phyloP scores from a whole-genome alignment of 1,140 invertebrate genomes.

The Berghia stephanieae region DNA sequence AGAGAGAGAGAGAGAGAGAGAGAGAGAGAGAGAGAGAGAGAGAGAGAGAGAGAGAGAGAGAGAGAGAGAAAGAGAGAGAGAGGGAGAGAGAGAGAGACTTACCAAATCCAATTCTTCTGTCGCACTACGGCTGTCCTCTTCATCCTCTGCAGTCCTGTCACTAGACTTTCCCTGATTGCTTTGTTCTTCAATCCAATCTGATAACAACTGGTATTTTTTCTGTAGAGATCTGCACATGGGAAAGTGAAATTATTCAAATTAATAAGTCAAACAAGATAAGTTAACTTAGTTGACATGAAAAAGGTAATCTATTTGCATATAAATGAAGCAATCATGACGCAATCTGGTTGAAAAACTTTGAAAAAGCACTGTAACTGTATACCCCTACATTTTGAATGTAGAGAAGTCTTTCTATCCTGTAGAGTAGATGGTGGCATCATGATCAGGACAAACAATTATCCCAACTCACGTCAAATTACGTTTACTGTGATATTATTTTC shows the following conservation, averaged over 20 bases:
- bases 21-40: slow-evolving; percentile 10
- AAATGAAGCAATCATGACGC: too few relatives aligned
- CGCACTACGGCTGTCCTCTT: slow-evolving; percentile 35
- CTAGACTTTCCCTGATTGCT: too few relatives aligned
- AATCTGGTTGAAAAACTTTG: too few relatives aligned
- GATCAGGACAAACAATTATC: too few relatives aligned
- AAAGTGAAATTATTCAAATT: too few relatives aligned
- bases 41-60: slow-evolving; percentile 14
- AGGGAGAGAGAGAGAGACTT: slow-evolving; percentile 13
- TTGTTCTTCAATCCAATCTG: slow-evolving; percentile 34
- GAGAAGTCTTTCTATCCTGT: too few relatives aligned
- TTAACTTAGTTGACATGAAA: neutral
- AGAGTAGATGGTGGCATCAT: too few relatives aligned
- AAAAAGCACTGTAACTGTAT: too few relatives aligned
- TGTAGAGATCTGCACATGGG: slow-evolving; percentile 37
- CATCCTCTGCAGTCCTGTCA: slow-evolving; percentile 19
- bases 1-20: slow-evolving; percentile 9
- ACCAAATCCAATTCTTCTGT: slow-evolving; percentile 38
- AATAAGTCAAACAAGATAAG: neutral
- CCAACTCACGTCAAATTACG: too few relatives aligned
- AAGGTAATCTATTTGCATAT: neutral
- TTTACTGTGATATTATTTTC: too few relatives aligned
- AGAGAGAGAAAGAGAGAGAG: slow-evolving; percentile 12
- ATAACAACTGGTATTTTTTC: slow-evolving; percentile 36
- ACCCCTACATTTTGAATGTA: too few relatives aligned